Evolutionary conservation across 2,797 vertebrate genomes (phyloP).

Genomic region (Acestrorhynchus altus): DNA sequence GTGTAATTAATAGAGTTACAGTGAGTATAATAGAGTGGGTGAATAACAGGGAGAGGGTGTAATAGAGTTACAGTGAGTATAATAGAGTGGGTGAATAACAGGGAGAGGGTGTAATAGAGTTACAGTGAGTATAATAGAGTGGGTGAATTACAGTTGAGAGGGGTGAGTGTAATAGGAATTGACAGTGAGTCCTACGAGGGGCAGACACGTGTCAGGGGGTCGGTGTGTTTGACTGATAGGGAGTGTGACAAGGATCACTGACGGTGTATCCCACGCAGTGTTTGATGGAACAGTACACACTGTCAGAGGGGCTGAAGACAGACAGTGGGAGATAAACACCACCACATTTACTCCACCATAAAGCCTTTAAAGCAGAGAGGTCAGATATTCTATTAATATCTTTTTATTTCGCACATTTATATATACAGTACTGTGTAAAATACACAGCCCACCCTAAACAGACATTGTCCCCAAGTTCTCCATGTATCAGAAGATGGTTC

Average conservation of each 20-base stretch:
- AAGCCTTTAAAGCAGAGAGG: not conserved
- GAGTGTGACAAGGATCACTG: slow-evolving; percentile 29
- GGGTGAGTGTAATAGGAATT: slow-evolving; percentile 28
- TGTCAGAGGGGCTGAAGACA: slow-evolving; percentile 8
- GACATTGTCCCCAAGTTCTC: no score
- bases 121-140: not conserved
- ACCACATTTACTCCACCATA: not conserved
- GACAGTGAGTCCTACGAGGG: slow-evolving; percentile 26
- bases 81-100: no score
- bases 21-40: no score
- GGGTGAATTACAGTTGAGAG: no score
- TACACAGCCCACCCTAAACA: no score
- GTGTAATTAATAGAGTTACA: no score
- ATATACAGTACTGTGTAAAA: no score
- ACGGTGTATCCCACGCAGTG: slow-evolving; percentile 7
- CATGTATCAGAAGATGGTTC: no score
- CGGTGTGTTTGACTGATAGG: slow-evolving; percentile 28
- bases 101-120: not conserved
- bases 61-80: not conserved
- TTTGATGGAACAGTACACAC: not conserved
- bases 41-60: no score
- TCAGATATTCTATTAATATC: not conserved
- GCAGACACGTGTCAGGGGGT: not conserved
- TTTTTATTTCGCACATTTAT: no score
- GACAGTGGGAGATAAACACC: not conserved